phyloP scores from a whole-genome alignment of 2,113 vertebrate species.

The Myrmophylax atrothorax region DNA sequence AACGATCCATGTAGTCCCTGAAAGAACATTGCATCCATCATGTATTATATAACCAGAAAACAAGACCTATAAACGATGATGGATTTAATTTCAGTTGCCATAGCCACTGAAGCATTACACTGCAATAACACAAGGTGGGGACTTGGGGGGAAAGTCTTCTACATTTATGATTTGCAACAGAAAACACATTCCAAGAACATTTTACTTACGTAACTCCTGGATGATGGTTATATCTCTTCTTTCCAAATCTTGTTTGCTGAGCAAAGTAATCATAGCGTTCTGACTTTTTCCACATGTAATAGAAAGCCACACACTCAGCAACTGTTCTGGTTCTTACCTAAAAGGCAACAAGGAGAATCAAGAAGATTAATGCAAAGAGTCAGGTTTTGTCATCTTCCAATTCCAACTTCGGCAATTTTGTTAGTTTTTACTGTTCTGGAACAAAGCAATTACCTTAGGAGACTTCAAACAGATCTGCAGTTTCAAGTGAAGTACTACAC shows the following conservation, averaged over 20 bases:
- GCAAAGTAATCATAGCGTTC: constrained; percentile 97
- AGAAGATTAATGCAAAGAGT: neutral
- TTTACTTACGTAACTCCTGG: constrained; percentile 95
- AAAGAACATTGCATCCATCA: neutral
- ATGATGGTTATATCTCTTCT: constrained; percentile 96
- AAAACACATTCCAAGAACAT: neutral
- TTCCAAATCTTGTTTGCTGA: constrained; percentile 96
- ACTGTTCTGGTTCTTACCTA: constrained; percentile 93
- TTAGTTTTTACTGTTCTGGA: neutral
- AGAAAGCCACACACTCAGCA: constrained; percentile 97
- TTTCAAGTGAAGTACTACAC: neutral
- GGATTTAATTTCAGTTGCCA: neutral
- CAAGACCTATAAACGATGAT: neutral
- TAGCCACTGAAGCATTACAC: neutral
- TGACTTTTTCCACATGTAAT: constrained; percentile 99
- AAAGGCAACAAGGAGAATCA: neutral
- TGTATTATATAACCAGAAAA: neutral
- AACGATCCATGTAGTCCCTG: constrained; percentile 96
- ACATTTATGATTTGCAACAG: neutral
- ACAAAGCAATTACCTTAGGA: neutral
- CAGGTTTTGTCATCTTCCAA: neutral
- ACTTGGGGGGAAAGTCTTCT: neutral
- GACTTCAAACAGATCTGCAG: neutral
- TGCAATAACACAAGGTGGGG: neutral
- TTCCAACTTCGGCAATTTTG: neutral